Conservation (phyloP, 2,797 vertebrate genomes). For the Hozukius guyotensis region DNA sequence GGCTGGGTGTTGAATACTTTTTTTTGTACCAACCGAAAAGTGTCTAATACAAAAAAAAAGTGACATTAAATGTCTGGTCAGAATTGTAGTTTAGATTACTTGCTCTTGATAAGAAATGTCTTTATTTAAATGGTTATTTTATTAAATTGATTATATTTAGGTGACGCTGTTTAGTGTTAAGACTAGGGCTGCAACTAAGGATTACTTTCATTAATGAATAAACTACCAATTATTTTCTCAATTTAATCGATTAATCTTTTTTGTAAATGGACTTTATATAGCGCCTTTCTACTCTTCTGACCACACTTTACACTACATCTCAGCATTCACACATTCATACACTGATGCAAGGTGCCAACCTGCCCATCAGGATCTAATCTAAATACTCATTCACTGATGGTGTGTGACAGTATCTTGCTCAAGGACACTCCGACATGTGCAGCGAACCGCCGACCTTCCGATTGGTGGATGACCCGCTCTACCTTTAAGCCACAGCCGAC, state of each 20-base stretch:
- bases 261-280: too few species aligned
- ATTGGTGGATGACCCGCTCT: too few species aligned
- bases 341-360: too few species aligned
- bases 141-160: not conserved
- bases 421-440: too few species aligned
- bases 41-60: not conserved
- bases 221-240: not conserved
- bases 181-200: not conserved
- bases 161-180: not conserved
- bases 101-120: not conserved
- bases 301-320: too few species aligned
- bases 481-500: too few species aligned
- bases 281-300: too few species aligned
- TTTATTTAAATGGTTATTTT: not conserved
- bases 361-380: too few species aligned
- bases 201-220: not conserved
- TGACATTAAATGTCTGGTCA: not conserved
- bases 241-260: not conserved
- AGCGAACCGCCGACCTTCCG: too few species aligned
- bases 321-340: too few species aligned
- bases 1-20: not conserved
- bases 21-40: not conserved
- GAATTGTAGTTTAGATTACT: not conserved
- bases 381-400: too few species aligned
- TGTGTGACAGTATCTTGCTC: too few species aligned